Evolutionary conservation across 2,113 vertebrate genomes (phyloP).

Genomic region (Scartelaos histophorus): DNA sequence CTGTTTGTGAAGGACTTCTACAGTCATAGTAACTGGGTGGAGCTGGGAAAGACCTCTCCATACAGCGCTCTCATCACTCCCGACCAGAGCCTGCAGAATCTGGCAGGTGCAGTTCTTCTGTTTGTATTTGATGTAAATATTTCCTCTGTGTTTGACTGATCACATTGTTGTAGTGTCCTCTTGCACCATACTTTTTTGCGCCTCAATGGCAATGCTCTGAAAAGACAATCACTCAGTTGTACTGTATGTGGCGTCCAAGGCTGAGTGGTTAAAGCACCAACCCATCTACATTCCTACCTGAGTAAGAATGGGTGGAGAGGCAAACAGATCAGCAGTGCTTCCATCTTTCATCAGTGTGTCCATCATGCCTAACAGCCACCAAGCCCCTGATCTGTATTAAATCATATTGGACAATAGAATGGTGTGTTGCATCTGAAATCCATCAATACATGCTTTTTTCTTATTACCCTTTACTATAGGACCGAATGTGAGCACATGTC

Average conservation of each 20-base stretch:
- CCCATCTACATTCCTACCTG: too few species aligned
- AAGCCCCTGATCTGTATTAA: too few species aligned
- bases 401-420: too few species aligned
- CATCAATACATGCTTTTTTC: background rate
- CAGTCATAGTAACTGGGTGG: slow-evolving; percentile 76
- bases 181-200: background rate
- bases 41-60: slow-evolving; percentile 57
- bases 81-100: slow-evolving; percentile 51
- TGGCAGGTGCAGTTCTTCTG: slow-evolving; percentile 56
- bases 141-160: background rate
- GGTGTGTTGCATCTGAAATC: too few species aligned
- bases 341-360: too few species aligned
- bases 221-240: background rate
- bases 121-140: background rate
- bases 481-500: slow-evolving; percentile 50
- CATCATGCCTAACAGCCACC: too few species aligned
- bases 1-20: slow-evolving; percentile 64
- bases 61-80: slow-evolving; percentile 58
- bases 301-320: too few species aligned
- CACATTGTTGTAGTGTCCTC: background rate
- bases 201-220: background rate
- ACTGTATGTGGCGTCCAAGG: too few species aligned
- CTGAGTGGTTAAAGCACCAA: too few species aligned
- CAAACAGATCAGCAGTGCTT: too few species aligned
- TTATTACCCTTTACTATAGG: slow-evolving; percentile 30